Conservation (phyloP, 2,113 vertebrate species). For the Vidua macroura region DNA sequence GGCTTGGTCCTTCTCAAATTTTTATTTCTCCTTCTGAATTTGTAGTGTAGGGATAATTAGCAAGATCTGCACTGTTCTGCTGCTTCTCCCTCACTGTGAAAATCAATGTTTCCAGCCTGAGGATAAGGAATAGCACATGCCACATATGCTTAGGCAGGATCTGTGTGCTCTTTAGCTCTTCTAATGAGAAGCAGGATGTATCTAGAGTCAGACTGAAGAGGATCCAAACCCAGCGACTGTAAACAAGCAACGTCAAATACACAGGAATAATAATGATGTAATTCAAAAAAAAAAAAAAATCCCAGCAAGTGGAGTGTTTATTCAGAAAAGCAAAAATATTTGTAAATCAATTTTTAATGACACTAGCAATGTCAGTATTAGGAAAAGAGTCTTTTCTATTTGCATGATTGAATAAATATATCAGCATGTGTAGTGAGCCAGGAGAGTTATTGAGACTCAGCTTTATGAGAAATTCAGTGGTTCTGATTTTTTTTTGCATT, state of each 20-base stretch:
- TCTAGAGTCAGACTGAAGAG: not conserved
- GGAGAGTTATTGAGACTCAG: not conserved
- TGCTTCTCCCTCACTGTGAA: not conserved
- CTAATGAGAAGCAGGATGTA: not conserved
- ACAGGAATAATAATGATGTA: not conserved
- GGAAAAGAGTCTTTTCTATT: not conserved
- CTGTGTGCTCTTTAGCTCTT: not conserved
- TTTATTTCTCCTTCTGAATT: not conserved
- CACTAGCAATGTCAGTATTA: not conserved
- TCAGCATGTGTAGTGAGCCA: not conserved
- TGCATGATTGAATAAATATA: slow-evolving; percentile 4
- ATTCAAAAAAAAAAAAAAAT: not conserved
- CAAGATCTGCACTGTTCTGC: not conserved
- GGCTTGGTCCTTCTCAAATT: not conserved
- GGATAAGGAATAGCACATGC: slow-evolving; percentile 27
- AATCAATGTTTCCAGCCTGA: slow-evolving; percentile 20
- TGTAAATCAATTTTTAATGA: slow-evolving; percentile 16
- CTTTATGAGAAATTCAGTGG: not conserved
- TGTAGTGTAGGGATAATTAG: not conserved
- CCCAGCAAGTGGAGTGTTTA: not conserved
- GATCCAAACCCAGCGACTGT: not conserved
- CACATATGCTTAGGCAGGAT: not conserved
- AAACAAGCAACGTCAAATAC: not conserved
- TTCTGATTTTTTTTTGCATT: not conserved
- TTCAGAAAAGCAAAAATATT: slow-evolving; percentile 8